These are phyloP conservation scores for Ceratoteleas bidentatus DNA, from an alignment of 1,140 invertebrate species.

Conservation along the genomic window DNA sequence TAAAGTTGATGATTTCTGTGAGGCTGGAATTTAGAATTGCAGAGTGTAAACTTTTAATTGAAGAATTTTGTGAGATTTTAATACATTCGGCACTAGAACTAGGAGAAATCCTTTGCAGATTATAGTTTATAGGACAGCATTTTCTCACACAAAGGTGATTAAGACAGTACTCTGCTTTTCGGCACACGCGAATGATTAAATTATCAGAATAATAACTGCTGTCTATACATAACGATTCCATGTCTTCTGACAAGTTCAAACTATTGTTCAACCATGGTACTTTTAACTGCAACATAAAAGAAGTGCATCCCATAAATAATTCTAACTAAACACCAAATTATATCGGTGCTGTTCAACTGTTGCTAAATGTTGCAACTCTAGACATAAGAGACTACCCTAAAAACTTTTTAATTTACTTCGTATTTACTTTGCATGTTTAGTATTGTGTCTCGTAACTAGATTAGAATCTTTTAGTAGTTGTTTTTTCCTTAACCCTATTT, in stretches of 20 bases:
- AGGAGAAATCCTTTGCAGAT: constrained; percentile 46
- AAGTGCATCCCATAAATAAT: too few relatives aligned
- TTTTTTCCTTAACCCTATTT: too few relatives aligned
- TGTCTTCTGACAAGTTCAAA: constrained; percentile 54
- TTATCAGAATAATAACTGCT: constrained; percentile 45
- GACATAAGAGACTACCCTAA: too few relatives aligned
- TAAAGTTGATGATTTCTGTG: constrained; percentile 44
- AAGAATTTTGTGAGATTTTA: constrained; percentile 44
- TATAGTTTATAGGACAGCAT: constrained; percentile 59
- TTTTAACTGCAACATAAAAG: constrained; percentile 35
- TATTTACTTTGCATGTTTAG: too few relatives aligned
- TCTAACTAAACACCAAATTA: constrained; percentile 27
- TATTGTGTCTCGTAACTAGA: too few relatives aligned
- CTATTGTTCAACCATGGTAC: constrained; percentile 53
- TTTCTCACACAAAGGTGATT: constrained; percentile 62
- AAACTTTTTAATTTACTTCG: too few relatives aligned
- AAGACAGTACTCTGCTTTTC: constrained; percentile 53
- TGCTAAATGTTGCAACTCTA: too few relatives aligned
- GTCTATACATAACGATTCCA: constrained; percentile 56
- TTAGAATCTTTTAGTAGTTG: too few relatives aligned
- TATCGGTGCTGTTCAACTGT: too few relatives aligned
- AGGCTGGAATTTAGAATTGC: constrained; percentile 42
- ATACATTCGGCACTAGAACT: constrained; percentile 28
- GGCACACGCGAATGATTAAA: constrained; percentile 63
- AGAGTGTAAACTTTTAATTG: constrained; percentile 54